These are phyloP conservation scores for Macrotrachela quadricornifera DNA, from an alignment of 1,140 invertebrate species.

Conservation along the genomic window DNA sequence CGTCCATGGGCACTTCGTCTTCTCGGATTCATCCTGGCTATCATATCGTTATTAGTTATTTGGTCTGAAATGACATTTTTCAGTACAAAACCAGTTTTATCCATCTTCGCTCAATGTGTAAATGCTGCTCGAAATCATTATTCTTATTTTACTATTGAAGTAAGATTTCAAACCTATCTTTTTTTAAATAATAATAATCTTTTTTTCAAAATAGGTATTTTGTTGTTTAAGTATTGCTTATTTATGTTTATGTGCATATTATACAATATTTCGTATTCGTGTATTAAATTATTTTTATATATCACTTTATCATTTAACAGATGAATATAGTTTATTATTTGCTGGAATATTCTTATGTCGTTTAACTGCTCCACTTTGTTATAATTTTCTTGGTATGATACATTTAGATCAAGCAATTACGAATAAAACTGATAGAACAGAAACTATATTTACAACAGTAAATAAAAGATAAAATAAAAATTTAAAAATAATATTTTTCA, in stretches of 20 bases:
- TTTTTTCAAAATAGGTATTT: conserved; percentile 41
- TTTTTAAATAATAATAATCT: neutral
- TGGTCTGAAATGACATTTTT: conserved; percentile 99
- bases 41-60: conserved; percentile 67
- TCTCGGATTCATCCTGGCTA: conserved; percentile 47
- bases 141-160: conserved; percentile 84
- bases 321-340: conserved; percentile 94
- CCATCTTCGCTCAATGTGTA: conserved; percentile 78
- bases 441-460: conserved; percentile 71
- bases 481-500: neutral
- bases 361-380: conserved; percentile 84
- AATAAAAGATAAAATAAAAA: neutral
- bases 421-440: conserved; percentile 39
- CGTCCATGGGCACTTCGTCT: conserved; percentile 49
- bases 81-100: conserved; percentile 62
- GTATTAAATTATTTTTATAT: conserved; percentile 90
- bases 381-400: conserved; percentile 88
- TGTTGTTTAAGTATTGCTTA: conserved; percentile 75
- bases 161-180: conserved; percentile 29
- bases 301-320: conserved; percentile 85
- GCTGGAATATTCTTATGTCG: conserved; percentile 74
- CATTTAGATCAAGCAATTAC: conserved; percentile 95
- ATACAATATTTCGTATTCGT: conserved; percentile 80
- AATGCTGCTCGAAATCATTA: conserved; percentile 54
- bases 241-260: conserved; percentile 88